Conservation (phyloP, 2,113 vertebrate species). For the Notothenia rossii region DNA sequence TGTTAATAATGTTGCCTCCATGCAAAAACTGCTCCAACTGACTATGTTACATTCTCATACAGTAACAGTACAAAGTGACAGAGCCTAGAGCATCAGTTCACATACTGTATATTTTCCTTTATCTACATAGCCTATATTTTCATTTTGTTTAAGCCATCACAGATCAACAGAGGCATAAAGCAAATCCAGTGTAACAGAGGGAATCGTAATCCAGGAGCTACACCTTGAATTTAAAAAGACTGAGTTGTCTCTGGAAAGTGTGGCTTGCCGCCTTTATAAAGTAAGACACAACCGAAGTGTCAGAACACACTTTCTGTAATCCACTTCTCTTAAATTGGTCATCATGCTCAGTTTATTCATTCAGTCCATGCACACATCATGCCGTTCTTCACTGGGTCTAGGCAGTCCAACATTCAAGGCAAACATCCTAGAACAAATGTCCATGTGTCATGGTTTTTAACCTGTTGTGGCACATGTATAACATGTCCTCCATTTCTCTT, state of each 20-base stretch:
- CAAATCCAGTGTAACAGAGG: slow-evolving; percentile 6
- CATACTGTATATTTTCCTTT: background rate
- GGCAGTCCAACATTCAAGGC: no score
- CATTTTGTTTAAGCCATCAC: background rate
- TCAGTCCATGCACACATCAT: no score
- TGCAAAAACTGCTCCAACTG: slow-evolving; percentile 25
- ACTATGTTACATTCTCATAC: slow-evolving; percentile 10
- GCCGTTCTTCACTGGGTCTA: no score
- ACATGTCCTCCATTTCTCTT: background rate
- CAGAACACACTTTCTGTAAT: no score
- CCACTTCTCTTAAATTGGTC: no score
- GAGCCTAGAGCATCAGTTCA: background rate
- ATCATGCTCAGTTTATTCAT: no score
- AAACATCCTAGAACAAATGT: background rate
- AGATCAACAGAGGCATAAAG: slow-evolving; percentile 10
- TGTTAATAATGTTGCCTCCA: slow-evolving; percentile 61
- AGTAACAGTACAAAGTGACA: slow-evolving; percentile 16
- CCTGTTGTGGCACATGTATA: background rate
- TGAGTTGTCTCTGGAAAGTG: no score
- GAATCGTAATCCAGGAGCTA: background rate
- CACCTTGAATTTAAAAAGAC: no score
- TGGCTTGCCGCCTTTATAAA: background rate
- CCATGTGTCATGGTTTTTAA: background rate
- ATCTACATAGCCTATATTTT: background rate
- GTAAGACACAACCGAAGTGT: background rate